Evolutionary conservation across 2,888 invertebrate species (phyloP).

Genomic region (Latrodectus elegans): DNA sequence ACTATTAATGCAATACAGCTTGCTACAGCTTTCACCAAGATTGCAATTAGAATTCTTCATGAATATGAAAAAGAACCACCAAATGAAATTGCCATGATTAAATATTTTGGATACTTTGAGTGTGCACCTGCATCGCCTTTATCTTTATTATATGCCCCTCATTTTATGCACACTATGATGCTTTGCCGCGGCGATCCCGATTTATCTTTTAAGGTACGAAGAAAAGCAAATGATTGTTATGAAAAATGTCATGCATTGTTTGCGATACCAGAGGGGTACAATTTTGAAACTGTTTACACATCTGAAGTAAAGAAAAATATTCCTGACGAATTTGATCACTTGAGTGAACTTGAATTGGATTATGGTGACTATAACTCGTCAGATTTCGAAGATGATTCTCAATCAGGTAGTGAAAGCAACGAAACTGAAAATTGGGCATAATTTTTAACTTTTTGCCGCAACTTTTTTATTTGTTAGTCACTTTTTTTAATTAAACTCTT

Average conservation of each 20-base stretch:
- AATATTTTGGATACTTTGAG: constrained; percentile 12
- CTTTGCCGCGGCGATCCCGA: not conserved
- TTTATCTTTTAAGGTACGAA: constrained; percentile 12
- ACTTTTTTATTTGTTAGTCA: too few species aligned
- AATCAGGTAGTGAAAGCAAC: not conserved
- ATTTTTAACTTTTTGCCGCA: not conserved
- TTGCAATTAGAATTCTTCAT: constrained; percentile 8
- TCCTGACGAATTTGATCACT: not conserved
- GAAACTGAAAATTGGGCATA: not conserved
- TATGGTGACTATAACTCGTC: constrained; percentile 21
- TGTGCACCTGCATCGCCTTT: not conserved
- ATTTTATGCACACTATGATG: constrained; percentile 41
- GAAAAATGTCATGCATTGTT: constrained; percentile 41
- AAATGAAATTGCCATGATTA: constrained; percentile 12
- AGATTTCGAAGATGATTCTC: constrained; percentile 13
- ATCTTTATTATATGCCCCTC: constrained; percentile 4
- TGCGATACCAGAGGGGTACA: constrained; percentile 38
- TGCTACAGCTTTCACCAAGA: not conserved
- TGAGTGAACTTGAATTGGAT: constrained; percentile 8
- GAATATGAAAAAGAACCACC: constrained; percentile 15
- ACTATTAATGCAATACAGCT: not conserved
- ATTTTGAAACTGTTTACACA: constrained; percentile 48
- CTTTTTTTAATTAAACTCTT: too few species aligned
- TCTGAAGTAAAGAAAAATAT: constrained; percentile 22
- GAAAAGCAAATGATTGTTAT: constrained; percentile 30